These are phyloP conservation scores for Aratinga solstitialis DNA, from an alignment of 2,797 vertebrate species.

Conservation along the genomic window DNA sequence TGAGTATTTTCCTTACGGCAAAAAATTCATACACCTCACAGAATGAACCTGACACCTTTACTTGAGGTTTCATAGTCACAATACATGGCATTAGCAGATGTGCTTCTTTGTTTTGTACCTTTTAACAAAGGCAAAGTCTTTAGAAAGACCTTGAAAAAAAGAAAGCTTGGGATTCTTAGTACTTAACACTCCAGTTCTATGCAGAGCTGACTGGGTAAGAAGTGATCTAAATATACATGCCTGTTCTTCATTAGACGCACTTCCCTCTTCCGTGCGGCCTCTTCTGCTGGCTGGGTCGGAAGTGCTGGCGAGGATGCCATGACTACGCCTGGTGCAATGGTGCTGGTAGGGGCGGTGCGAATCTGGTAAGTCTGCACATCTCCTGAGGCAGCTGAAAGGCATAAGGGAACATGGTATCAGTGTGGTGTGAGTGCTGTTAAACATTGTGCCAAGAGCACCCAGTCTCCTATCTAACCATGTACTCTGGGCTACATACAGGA, in stretches of 20 bases:
- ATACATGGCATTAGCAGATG: not conserved
- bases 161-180: not conserved
- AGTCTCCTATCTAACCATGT: not conserved
- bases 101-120: not conserved
- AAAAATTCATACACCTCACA: not conserved
- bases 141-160: not conserved
- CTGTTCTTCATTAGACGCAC: constrained; percentile 99
- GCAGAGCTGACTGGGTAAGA: not conserved
- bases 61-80: not conserved
- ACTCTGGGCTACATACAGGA: not conserved
- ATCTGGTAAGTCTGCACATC: constrained; percentile 99
- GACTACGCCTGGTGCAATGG: constrained; percentile 92
- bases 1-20: not conserved
- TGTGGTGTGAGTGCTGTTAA: not conserved
- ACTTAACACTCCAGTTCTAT: not conserved
- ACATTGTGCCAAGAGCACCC: not conserved
- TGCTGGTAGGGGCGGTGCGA: constrained; percentile 90
- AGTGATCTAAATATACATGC: constrained; percentile 61
- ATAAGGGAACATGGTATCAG: not conserved
- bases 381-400: constrained; percentile 88
- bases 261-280: constrained; percentile 95
- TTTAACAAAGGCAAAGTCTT: not conserved
- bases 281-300: constrained; percentile 89
- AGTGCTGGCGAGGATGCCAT: constrained; percentile 95
- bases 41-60: not conserved